A percentile compares a stretch with the other conserved stretches of the same genome.
These are phyloP conservation scores for Cyphomyrus discorhynchus DNA, from an alignment of 2,113 vertebrate genomes.

Conservation along the genomic window DNA sequence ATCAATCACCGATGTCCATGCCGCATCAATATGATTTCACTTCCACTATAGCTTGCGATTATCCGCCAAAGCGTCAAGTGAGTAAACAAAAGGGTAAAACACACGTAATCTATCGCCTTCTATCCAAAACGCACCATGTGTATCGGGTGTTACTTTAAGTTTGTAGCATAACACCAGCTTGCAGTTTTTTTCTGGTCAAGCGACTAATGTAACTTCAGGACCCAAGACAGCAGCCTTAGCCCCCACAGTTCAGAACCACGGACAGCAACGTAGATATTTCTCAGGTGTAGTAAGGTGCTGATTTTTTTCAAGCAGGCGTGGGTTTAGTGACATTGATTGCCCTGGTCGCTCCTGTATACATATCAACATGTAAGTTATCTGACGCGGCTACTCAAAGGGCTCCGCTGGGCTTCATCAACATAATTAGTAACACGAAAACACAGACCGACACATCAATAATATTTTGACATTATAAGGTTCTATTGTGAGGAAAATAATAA, in stretches of 20 bases:
- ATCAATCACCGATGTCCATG: constrained; percentile 69
- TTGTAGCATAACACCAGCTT: background rate
- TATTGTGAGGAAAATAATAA: background rate
- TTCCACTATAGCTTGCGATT: constrained; percentile 44
- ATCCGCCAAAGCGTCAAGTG: constrained; percentile 39
- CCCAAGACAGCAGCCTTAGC: constrained; percentile 47
- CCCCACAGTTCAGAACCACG: constrained; percentile 36
- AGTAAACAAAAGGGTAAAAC: constrained; percentile 53
- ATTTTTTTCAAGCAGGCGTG: background rate
- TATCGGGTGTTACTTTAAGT: background rate
- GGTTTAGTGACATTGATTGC: background rate
- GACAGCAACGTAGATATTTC: constrained; percentile 33
- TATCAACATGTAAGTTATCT: background rate
- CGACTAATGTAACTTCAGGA: constrained; percentile 38
- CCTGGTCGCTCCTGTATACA: background rate
- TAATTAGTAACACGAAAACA: background rate
- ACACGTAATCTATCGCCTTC: constrained; percentile 9
- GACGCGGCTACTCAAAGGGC: background rate
- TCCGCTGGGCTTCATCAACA: background rate
- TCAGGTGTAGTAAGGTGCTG: background rate
- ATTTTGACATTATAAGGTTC: background rate
- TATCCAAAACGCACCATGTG: constrained; percentile 16
- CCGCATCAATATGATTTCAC: constrained; percentile 69
- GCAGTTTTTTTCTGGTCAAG: background rate
- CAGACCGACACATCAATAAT: background rate